Conservation (phyloP, 2,113 vertebrate species). For the Chaetorhynchus papuensis region DNA sequence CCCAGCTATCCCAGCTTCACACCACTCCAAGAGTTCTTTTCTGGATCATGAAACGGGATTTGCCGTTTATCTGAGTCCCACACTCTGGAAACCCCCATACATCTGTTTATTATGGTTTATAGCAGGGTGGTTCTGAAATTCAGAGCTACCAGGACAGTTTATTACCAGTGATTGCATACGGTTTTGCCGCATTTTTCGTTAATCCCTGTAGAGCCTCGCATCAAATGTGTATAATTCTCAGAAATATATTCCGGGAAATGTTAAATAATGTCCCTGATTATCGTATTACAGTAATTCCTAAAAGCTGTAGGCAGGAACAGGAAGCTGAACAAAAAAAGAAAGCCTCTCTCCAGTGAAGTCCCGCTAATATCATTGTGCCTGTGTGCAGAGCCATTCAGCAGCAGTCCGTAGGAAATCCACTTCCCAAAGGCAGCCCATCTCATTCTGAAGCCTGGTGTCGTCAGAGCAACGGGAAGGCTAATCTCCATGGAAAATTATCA, state of each 20-base stretch:
- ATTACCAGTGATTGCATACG: neutral
- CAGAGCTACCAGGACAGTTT: neutral
- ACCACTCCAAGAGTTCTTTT: neutral
- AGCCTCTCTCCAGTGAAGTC: neutral
- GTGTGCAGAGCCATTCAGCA: neutral
- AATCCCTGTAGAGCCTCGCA: neutral
- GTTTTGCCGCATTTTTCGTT: neutral
- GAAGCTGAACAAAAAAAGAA: constrained; percentile 1
- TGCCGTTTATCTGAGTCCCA: neutral
- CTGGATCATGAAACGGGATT: neutral
- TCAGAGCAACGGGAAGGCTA: neutral
- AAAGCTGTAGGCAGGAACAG: constrained; percentile 9
- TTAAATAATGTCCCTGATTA: constrained; percentile 31
- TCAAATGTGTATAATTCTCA: neutral
- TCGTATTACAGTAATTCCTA: neutral
- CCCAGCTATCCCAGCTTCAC: neutral
- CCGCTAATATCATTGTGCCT: neutral
- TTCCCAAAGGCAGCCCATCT: neutral
- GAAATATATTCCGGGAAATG: neutral
- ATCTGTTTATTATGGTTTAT: neutral
- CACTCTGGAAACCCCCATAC: neutral
- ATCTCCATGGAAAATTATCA: constrained; percentile 37
- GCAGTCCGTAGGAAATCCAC: neutral
- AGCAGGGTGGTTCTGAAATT: neutral
- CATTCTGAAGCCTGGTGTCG: neutral